These are phyloP conservation scores for Danio kyathit DNA, from an alignment of 2,797 vertebrate species.

Conservation along the genomic window DNA sequence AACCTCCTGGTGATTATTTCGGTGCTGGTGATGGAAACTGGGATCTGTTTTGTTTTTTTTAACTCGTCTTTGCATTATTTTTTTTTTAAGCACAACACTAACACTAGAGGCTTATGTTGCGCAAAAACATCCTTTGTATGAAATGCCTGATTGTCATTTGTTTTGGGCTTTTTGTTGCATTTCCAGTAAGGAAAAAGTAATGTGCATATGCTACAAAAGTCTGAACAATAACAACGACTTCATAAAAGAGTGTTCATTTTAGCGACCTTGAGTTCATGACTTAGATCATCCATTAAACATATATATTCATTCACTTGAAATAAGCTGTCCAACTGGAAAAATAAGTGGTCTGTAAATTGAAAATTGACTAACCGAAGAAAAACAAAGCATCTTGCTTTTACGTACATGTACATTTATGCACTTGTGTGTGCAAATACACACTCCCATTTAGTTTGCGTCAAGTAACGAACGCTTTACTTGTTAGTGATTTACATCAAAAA, in stretches of 20 bases:
- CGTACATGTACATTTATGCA: conserved; percentile 4
- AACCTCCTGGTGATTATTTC: conserved; percentile 6
- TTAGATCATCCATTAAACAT: neutral
- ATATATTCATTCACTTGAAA: neutral
- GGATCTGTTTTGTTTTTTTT: neutral
- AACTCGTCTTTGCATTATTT: neutral
- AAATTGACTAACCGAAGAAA: neutral
- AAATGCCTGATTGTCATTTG: conserved; percentile 41
- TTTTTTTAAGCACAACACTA: neutral
- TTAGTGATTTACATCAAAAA: conserved; percentile 7
- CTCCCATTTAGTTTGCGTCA: conserved; percentile 23
- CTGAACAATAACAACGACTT: neutral
- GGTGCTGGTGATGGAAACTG: conserved; percentile 17
- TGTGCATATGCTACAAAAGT: neutral
- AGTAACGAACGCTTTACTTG: neutral
- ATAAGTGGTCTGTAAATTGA: neutral
- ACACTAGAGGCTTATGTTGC: neutral
- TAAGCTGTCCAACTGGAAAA: neutral
- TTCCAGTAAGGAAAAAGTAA: neutral
- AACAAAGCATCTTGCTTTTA: neutral
- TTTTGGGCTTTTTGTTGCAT: conserved; percentile 18
- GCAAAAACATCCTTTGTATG: neutral
- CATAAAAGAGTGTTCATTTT: neutral
- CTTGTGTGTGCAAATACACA: conserved; percentile 21
- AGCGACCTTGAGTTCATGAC: neutral